These are phyloP conservation scores for Rapana venosa DNA, from an alignment of 2,888 invertebrate genomes.

Conservation along the genomic window DNA sequence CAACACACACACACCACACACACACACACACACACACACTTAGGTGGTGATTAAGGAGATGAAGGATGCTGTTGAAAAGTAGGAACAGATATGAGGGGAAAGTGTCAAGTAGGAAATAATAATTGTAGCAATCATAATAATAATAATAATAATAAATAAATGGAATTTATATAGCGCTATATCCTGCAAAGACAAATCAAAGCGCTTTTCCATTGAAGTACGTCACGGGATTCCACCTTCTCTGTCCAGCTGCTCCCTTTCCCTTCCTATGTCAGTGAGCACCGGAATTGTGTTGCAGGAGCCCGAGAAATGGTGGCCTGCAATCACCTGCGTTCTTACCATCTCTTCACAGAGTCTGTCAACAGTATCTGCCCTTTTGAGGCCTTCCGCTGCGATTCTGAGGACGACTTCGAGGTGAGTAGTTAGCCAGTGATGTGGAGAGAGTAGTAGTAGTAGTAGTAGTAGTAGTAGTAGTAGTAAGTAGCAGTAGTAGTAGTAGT, in stretches of 20 bases:
- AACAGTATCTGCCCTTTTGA: conserved; percentile 87
- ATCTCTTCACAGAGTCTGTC: conserved; percentile 90
- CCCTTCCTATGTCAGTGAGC: no score
- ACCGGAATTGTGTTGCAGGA: conserved; percentile 31
- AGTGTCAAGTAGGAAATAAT: no score
- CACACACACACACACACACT: neutral
- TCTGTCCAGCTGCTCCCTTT: no score
- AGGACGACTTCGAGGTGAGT: conserved; percentile 85
- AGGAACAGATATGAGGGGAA: no score
- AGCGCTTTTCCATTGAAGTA: no score
- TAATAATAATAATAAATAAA: no score
- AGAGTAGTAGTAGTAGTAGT: neutral
- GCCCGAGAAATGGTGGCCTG: conserved; percentile 88
- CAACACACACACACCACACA: neutral
- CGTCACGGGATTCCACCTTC: no score
- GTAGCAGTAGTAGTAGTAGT: neutral
- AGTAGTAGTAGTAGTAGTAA: neutral
- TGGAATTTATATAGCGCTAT: no score
- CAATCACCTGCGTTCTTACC: conserved; percentile 91
- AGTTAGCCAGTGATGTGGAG: neutral
- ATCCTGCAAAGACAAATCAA: no score
- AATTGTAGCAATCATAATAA: no score
- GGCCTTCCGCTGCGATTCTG: conserved; percentile 89
- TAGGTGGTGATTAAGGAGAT: no score
- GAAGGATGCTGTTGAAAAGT: no score